Evolutionary conservation across 2,888 invertebrate species (phyloP).

Genomic region (Idaea aversata): DNA sequence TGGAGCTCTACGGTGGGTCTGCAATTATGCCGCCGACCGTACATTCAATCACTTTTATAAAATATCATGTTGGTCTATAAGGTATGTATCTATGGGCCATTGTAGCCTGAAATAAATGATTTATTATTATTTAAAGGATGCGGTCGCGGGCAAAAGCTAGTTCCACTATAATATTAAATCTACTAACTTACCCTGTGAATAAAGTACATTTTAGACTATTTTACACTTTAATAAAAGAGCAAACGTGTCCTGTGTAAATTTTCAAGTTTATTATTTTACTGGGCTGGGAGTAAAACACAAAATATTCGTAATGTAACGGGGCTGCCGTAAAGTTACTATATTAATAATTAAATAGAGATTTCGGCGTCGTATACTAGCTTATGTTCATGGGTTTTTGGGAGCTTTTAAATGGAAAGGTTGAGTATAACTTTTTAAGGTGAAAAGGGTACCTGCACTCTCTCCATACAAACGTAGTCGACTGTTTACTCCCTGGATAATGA

Average conservation of each 20-base stretch:
- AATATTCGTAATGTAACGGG: background rate
- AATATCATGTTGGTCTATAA: too few species aligned
- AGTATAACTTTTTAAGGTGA: background rate
- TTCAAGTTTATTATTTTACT: slow-evolving; percentile 8
- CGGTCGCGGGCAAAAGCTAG: too few species aligned
- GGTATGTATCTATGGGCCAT: too few species aligned
- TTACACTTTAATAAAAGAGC: slow-evolving; percentile 17
- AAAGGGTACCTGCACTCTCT: too few species aligned
- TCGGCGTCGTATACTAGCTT: background rate
- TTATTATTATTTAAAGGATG: too few species aligned
- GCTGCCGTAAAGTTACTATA: background rate
- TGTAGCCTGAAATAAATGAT: too few species aligned
- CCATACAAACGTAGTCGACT: too few species aligned
- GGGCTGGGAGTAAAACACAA: background rate
- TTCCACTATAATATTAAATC: background rate
- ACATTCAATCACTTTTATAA: too few species aligned
- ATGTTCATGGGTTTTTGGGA: background rate
- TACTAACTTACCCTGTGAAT: background rate
- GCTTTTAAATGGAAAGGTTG: background rate
- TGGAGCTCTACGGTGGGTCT: too few species aligned
- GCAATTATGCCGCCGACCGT: too few species aligned
- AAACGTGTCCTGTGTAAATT: slow-evolving; percentile 14
- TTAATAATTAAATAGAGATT: slow-evolving; percentile 1
- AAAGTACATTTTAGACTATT: slow-evolving; percentile 6
- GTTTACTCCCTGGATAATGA: too few species aligned